Conservation (phyloP, 2,888 invertebrate genomes). For the Salticus scenicus region DNA sequence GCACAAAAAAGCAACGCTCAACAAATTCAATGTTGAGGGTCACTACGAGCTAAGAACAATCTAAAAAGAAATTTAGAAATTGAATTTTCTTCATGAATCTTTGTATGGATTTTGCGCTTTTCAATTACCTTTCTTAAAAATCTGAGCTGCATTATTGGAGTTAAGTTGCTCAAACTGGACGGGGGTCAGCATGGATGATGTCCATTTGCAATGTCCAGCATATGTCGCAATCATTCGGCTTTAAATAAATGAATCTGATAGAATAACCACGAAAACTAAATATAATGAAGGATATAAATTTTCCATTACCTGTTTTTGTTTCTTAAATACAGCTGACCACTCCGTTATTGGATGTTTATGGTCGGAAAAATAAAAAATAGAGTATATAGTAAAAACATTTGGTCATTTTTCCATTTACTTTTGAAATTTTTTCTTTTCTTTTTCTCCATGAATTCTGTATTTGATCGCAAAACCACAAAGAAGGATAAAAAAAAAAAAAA, state of each 20-base stretch:
- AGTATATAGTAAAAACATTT: not conserved
- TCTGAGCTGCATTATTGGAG: slow-evolving; percentile 31
- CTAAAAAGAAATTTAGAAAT: slow-evolving; percentile 60
- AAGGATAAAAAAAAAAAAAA: too few relatives aligned
- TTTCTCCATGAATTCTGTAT: too few relatives aligned
- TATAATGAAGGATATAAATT: not conserved
- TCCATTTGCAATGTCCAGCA: slow-evolving; percentile 55
- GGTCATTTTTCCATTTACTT: not conserved
- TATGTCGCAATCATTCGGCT: slow-evolving; percentile 52
- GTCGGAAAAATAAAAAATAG: not conserved
- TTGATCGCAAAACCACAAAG: too few relatives aligned
- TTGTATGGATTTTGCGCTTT: slow-evolving; percentile 40
- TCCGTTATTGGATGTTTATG: not conserved
- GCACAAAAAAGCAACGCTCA: slow-evolving; percentile 34
- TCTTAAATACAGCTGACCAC: slow-evolving; percentile 2
- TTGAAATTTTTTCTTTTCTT: too few relatives aligned
- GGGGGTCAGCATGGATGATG: slow-evolving; percentile 33
- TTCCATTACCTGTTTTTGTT: slow-evolving; percentile 25
- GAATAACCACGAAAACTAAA: not conserved
- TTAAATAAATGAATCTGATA: slow-evolving; percentile 55
- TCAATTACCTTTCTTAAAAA: slow-evolving; percentile 47
- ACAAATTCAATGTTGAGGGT: slow-evolving; percentile 21
- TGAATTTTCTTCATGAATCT: slow-evolving; percentile 53
- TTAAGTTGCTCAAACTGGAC: not conserved
- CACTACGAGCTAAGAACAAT: slow-evolving; percentile 35